Base-by-base conservation (phyloP, 2,888 invertebrate genomes). In the Heliconius ismenius region DNA sequence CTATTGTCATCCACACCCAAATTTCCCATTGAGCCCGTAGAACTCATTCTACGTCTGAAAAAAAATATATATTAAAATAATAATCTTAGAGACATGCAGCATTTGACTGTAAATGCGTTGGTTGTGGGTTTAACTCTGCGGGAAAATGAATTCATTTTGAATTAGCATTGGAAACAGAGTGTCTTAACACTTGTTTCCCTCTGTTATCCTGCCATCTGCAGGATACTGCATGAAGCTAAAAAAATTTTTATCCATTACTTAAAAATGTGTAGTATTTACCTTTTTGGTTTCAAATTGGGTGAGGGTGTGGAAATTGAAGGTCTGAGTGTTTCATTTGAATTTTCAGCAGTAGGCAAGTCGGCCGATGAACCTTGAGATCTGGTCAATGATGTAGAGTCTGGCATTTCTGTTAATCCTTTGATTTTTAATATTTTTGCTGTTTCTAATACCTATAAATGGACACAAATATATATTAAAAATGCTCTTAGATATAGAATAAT, bases 351-450 rank as follows among this genome's bases (percentile, higher is more conserved):
- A 76, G 95, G 91, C 79, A 95, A 91, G 82, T 95, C 95, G 0
- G 94, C 87, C 68, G 92, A 90, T 76, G 95, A 95, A 82, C 95
- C 96, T 81, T 96, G 96, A 64, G 96, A 95, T 82, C 97, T 96
- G 75, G 96, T 96, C 76, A 97, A 91, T 21, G 96, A 96, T 74
- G 97, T 96, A 60, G 96, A 96, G 82, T 97, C 96, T 13, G 97
- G 97, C 95, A 97, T 97, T 89, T 98, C 98, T 21, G 98, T 97
- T 67, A 98, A 93, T 26, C 98, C 98, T 91, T 98, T 98, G 77
- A 98, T 97, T 93, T 98, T 98, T 73, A 98, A 95, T 89, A 97
- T 96, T 88, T 97, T 97, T 2, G 98, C 98, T 39, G 98, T 98
- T 95, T 98, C 96, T 79, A 96, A 91, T 83, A 96, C 96, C 91